phyloP scores from a whole-genome alignment of 2,113 vertebrate genomes.

The Salvator merianae region DNA sequence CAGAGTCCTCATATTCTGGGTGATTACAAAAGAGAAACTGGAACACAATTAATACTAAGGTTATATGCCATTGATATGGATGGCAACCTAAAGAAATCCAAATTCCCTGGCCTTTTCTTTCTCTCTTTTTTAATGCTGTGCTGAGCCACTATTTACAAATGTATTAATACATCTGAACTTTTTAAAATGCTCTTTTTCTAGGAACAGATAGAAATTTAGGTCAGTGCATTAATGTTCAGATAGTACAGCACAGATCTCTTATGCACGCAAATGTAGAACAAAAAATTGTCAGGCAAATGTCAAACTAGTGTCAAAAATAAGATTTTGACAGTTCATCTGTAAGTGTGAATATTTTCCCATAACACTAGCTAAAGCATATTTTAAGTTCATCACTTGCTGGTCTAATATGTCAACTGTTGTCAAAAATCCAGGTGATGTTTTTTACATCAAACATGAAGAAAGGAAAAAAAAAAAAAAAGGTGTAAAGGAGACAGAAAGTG shows the following conservation, averaged over 20 bases:
- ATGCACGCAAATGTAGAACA: neutral
- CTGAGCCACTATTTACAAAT: neutral
- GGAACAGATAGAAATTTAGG: neutral
- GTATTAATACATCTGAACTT: neutral
- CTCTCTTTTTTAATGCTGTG: neutral
- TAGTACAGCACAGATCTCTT: constrained; percentile 2
- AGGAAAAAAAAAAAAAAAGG: neutral
- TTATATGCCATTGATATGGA: neutral
- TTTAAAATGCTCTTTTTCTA: neutral
- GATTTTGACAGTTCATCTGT: constrained; percentile 36
- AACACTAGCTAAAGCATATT: constrained; percentile 39
- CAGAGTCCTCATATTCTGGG: too few species aligned
- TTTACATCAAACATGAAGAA: neutral
- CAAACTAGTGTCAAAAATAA: constrained; percentile 29
- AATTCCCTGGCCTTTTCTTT: neutral
- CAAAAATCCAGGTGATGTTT: neutral
- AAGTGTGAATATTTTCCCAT: constrained; percentile 24
- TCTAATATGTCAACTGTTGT: neutral
- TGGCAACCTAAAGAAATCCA: neutral
- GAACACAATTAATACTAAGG: neutral
- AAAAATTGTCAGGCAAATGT: constrained; percentile 1
- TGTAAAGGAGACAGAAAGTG: neutral
- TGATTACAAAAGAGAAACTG: too few species aligned
- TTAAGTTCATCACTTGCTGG: constrained; percentile 16
- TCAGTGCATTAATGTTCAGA: constrained; percentile 16